Percentiles rank a stretch among this genome's conserved stretches.
Evolutionary conservation across 92 coral and sea anemone genomes (phyloP).

Genomic region (Parazoanthus swiftii): DNA sequence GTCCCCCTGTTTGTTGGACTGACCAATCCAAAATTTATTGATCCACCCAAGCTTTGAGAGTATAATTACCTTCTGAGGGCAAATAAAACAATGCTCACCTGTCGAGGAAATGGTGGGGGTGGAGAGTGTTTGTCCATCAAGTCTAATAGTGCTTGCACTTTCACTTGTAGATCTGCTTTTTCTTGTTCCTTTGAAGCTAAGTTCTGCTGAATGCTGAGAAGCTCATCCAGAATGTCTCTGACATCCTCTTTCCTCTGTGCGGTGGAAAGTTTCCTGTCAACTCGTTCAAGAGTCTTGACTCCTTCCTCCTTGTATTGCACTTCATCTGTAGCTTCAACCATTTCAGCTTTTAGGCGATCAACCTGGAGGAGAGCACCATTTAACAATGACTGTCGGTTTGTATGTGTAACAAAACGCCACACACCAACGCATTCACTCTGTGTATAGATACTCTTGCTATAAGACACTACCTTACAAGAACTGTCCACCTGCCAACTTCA

Average conservation of each 20-base stretch:
- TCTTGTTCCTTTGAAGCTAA: slow-evolving; percentile 72
- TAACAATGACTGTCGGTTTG: background rate
- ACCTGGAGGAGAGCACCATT: slow-evolving; percentile 52
- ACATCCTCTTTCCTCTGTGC: slow-evolving; percentile 58
- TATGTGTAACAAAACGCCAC: background rate
- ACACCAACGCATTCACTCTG: background rate
- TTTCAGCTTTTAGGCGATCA: slow-evolving; percentile 80
- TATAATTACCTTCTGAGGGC: too few species aligned
- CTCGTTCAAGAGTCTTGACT: slow-evolving; percentile 68
- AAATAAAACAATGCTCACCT: slow-evolving; percentile 11
- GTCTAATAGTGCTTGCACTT: slow-evolving; percentile 49
- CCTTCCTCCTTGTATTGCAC: slow-evolving; percentile 77
- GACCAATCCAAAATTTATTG: too few species aligned
- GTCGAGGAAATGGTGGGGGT: slow-evolving; percentile 42
- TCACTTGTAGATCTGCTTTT: slow-evolving; percentile 53
- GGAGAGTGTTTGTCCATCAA: slow-evolving; percentile 47
- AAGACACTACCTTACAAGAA: too few species aligned
- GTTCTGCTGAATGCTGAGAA: slow-evolving; percentile 57
- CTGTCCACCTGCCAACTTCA: too few species aligned
- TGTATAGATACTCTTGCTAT: too few species aligned
- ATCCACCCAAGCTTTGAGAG: too few species aligned
- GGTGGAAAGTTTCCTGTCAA: slow-evolving; percentile 74
- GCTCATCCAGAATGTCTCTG: slow-evolving; percentile 63
- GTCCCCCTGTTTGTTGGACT: too few species aligned
- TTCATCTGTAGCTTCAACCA: slow-evolving; percentile 83